These are phyloP conservation scores for Scaeva pyrastri DNA, from an alignment of 2,888 invertebrate genomes.

Conservation along the genomic window DNA sequence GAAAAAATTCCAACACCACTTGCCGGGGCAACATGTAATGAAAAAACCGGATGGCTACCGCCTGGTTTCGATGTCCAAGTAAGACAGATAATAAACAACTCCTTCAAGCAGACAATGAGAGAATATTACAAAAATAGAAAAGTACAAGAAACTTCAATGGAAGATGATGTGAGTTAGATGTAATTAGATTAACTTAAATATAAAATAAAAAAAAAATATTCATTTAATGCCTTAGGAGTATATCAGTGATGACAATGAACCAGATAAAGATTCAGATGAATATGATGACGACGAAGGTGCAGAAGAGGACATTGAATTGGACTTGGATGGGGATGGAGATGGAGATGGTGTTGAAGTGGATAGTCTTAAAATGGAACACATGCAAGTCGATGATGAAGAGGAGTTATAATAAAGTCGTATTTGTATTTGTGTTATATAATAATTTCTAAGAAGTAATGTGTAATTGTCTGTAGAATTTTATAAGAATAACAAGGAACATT, in stretches of 20 bases:
- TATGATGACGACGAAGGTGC: constrained; percentile 77
- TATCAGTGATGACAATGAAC: constrained; percentile 74
- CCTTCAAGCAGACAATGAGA: constrained; percentile 85
- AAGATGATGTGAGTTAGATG: constrained; percentile 73
- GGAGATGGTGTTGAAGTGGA: constrained; percentile 48
- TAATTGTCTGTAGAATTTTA: too few species aligned
- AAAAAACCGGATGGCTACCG: constrained; percentile 92
- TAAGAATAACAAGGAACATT: too few species aligned
- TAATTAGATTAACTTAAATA: too few species aligned
- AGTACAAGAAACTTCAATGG: constrained; percentile 74
- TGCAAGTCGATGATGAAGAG: constrained; percentile 55
- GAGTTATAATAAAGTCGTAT: constrained; percentile 42
- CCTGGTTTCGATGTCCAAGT: constrained; percentile 88
- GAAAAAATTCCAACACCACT: constrained; percentile 87
- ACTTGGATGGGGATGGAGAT: constrained; percentile 55
- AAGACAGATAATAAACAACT: constrained; percentile 89
- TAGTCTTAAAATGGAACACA: constrained; percentile 71
- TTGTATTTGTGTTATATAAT: neutral
- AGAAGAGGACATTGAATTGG: constrained; percentile 68
- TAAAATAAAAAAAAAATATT: too few species aligned
- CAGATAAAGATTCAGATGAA: constrained; percentile 73
- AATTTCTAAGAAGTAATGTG: too few species aligned
- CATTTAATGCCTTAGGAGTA: constrained; percentile 45
- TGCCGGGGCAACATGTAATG: constrained; percentile 87
- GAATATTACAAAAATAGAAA: constrained; percentile 81